Percentiles rank a stretch among this genome's conserved stretches.
Evolutionary conservation across 2,113 vertebrate species (phyloP).

Genomic region (Ondatra zibethicus): DNA sequence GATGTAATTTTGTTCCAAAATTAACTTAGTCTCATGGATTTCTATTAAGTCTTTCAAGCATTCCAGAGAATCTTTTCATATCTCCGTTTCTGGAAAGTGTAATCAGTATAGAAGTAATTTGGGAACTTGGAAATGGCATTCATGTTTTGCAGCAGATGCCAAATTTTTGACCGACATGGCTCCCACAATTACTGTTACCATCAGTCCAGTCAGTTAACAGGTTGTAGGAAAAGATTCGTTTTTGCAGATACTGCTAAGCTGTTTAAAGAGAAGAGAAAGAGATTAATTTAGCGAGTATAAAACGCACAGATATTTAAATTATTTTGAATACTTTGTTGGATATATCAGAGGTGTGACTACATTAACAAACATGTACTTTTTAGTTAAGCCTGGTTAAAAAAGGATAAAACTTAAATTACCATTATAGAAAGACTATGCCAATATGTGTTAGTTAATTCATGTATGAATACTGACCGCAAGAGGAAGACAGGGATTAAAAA

Average conservation of each 20-base stretch:
- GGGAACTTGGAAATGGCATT: conserved; percentile 79
- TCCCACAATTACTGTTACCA: conserved; percentile 72
- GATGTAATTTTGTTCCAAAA: conserved; percentile 78
- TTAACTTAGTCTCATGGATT: conserved; percentile 78
- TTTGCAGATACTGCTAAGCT: conserved; percentile 79
- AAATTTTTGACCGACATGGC: conserved; percentile 80
- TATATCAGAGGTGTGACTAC: conserved; percentile 69
- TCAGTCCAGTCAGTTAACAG: conserved; percentile 81
- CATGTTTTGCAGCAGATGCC: conserved; percentile 79
- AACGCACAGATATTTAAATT: conserved; percentile 75
- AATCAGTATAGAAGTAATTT: conserved; percentile 82
- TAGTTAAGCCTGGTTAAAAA: conserved; percentile 65
- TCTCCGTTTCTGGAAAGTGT: conserved; percentile 77
- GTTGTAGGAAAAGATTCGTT: conserved; percentile 77
- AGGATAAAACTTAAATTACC: conserved; percentile 68
- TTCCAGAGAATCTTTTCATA: conserved; percentile 77
- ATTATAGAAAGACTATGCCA: conserved; percentile 65
- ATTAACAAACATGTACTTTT: conserved; percentile 70
- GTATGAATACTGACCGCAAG: conserved; percentile 71
- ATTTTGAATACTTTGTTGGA: conserved; percentile 75
- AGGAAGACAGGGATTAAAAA: conserved; percentile 68
- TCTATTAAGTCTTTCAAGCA: conserved; percentile 76
- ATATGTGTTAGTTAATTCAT: conserved; percentile 78
- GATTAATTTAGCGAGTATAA: conserved; percentile 77
- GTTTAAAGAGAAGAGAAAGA: conserved; percentile 82